Evolutionary conservation across 2,888 invertebrate species (phyloP).

Genomic region (Amaurobius ferox): DNA sequence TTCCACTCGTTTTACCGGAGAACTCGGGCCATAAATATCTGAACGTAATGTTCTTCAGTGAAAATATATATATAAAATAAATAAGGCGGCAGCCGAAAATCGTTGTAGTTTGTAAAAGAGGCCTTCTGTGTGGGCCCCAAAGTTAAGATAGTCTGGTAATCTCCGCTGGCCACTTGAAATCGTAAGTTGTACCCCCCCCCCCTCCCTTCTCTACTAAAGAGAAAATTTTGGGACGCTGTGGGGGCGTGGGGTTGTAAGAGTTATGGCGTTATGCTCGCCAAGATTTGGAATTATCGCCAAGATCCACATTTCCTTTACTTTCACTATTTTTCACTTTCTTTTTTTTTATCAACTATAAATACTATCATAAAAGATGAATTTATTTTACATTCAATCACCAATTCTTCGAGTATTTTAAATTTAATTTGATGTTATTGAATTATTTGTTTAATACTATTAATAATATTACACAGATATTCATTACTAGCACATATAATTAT

Average conservation of each 20-base stretch:
- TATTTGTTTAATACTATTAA: too few relatives aligned
- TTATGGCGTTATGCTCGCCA: slow-evolving; percentile 1
- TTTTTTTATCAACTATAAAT: too few relatives aligned
- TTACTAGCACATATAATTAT: too few relatives aligned
- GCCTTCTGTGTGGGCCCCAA: slow-evolving; percentile 27
- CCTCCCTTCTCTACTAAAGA: neutral
- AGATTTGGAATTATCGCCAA: slow-evolving; percentile 8
- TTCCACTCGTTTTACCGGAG: slow-evolving; percentile 69
- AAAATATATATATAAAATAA: slow-evolving; percentile 46
- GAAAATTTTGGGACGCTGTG: slow-evolving; percentile 20
- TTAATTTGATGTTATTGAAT: too few relatives aligned
- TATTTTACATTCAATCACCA: too few relatives aligned
- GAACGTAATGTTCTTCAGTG: slow-evolving; percentile 48
- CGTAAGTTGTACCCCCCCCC: slow-evolving; percentile 36
- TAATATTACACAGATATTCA: too few relatives aligned
- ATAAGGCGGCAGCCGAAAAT: slow-evolving; percentile 38
- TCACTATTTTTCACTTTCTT: neutral
- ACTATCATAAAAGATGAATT: too few relatives aligned
- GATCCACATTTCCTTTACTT: too few relatives aligned
- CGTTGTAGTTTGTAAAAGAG: slow-evolving; percentile 65
- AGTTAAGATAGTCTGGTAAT: slow-evolving; percentile 65
- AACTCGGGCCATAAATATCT: slow-evolving; percentile 60
- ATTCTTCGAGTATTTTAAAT: too few relatives aligned
- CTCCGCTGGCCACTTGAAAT: slow-evolving; percentile 64
- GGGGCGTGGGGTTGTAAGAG: slow-evolving; percentile 36